Conservation (phyloP, 2,797 vertebrate species). For the Tolypeutes matacus region DNA sequence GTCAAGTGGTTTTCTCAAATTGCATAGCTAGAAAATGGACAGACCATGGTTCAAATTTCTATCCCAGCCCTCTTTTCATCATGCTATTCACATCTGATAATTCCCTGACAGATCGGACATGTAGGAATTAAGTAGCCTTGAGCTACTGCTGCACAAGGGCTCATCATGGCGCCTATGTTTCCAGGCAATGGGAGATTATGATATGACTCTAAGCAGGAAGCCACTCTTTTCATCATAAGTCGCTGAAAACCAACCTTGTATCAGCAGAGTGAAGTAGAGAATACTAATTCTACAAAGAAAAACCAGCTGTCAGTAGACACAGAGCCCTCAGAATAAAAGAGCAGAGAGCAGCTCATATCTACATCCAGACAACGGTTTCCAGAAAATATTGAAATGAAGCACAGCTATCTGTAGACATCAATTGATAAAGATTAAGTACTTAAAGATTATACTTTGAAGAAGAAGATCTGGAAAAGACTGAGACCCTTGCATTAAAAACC, state of each 20-base stretch:
- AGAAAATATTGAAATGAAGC: conserved; percentile 61
- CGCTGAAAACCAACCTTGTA: conserved; percentile 36
- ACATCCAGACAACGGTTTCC: conserved; percentile 59
- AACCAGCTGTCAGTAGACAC: conserved; percentile 53
- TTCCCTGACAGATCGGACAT: not conserved
- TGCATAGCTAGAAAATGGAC: not conserved
- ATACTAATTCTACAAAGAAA: conserved; percentile 68
- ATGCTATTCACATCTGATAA: not conserved
- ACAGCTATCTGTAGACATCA: conserved; percentile 70
- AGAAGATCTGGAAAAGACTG: conserved; percentile 27
- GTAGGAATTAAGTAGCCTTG: conserved; percentile 53
- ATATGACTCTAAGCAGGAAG: conserved; percentile 14
- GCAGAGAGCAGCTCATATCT: conserved; percentile 63
- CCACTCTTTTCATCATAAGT: conserved; percentile 14
- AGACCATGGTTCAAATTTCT: conserved; percentile 39
- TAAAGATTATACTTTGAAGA: conserved; percentile 60
- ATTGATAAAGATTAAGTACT: conserved; percentile 54
- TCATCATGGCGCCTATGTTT: not conserved
- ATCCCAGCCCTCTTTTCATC: not conserved
- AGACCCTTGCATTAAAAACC: not conserved
- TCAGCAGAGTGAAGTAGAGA: conserved; percentile 60
- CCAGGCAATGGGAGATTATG: not conserved
- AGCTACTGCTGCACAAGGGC: not conserved
- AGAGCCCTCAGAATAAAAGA: conserved; percentile 63
- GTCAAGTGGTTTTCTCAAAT: not conserved